Evolutionary conservation across 1,140 invertebrate species (phyloP).

Genomic region (Heliothis virescens): DNA sequence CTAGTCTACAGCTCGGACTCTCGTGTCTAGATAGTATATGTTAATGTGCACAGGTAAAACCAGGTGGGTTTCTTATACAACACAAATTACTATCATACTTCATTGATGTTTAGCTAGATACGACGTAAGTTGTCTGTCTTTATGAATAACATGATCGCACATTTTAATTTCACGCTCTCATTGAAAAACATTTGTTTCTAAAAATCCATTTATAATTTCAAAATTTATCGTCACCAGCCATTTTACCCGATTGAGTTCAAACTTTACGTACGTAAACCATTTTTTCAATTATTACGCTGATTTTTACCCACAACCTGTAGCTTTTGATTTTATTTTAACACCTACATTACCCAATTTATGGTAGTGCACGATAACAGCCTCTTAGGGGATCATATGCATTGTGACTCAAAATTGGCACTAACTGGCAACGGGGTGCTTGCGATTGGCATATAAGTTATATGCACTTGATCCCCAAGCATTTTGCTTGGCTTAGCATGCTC

Average conservation of each 20-base stretch:
- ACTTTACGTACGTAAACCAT: conserved; percentile 18
- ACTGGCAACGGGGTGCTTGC: conserved; percentile 35
- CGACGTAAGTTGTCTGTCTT: too few species aligned
- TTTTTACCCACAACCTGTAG: conserved; percentile 4
- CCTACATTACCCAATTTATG: background rate
- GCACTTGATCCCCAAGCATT: conserved; percentile 51
- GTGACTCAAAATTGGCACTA: conserved; percentile 37
- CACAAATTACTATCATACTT: conserved; percentile 5
- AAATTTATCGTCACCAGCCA: conserved; percentile 5
- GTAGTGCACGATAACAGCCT: conserved; percentile 26
- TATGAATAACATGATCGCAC: background rate
- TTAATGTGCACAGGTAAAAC: conserved; percentile 57
- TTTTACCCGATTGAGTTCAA: conserved; percentile 20
- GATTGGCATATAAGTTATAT: conserved; percentile 9
- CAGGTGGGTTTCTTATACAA: conserved; percentile 55
- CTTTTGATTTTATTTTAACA: conserved; percentile 18
- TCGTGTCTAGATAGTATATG: conserved; percentile 8
- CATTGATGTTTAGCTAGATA: conserved; percentile 22
- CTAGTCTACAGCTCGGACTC: conserved; percentile 57
- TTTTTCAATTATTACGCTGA: conserved; percentile 26
- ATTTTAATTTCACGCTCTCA: background rate
- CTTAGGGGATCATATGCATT: conserved; percentile 50
- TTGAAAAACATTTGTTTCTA: background rate
- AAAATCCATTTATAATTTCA: background rate
- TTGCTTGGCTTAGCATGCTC: conserved; percentile 56